Conservation (phyloP, 1,140 invertebrate genomes). For the Pinna nobilis region DNA sequence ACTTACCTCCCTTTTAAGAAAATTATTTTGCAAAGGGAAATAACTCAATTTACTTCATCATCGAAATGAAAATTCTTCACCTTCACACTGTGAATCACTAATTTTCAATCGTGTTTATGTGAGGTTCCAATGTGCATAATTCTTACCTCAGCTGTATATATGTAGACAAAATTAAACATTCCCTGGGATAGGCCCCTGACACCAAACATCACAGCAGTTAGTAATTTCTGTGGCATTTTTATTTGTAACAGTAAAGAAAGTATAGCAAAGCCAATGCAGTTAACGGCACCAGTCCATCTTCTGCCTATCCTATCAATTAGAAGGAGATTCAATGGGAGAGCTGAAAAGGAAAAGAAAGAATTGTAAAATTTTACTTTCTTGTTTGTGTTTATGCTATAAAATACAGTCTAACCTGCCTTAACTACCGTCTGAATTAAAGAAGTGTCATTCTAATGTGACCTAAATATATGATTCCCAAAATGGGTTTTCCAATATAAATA, state of each 20-base stretch:
- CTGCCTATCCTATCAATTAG: constrained; percentile 92
- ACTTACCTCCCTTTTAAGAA: too few species aligned
- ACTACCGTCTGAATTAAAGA: too few species aligned
- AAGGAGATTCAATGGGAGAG: constrained; percentile 79
- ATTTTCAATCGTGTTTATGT: too few species aligned
- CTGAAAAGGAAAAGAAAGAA: constrained; percentile 75
- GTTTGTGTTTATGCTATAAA: constrained; percentile 80
- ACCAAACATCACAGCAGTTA: constrained; percentile 69
- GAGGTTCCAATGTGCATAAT: too few species aligned
- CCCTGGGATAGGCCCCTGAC: constrained; percentile 93
- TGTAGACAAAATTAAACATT: constrained; percentile 95
- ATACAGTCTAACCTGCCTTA: too few species aligned
- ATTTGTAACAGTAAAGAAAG: constrained; percentile 89
- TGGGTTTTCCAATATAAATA: too few species aligned
- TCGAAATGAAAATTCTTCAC: too few species aligned
- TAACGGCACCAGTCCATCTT: constrained; percentile 92
- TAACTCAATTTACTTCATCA: too few species aligned
- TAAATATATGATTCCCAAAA: too few species aligned
- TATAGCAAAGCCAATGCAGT: constrained; percentile 89
- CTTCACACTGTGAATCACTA: too few species aligned
- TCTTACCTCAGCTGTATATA: constrained; percentile 93
- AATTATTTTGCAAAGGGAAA: too few species aligned
- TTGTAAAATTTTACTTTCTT: constrained; percentile 89
- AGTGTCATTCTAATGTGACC: too few species aligned
- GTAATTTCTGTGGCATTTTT: constrained; percentile 78